Base-by-base conservation (phyloP, 2,797 vertebrate genomes). In the Lithobates sylvaticus region DNA sequence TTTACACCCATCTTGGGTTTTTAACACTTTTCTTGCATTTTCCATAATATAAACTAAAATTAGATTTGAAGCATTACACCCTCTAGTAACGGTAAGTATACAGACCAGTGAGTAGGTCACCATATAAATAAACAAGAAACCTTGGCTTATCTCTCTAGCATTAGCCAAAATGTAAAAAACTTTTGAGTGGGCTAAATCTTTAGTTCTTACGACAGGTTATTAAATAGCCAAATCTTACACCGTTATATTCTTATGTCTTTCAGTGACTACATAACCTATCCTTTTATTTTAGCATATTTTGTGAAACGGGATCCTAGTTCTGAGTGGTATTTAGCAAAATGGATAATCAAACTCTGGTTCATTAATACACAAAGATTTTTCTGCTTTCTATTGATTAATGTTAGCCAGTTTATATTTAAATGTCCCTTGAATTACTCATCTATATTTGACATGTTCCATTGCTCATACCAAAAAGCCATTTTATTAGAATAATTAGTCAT, bases 401-500 rank as follows among this genome's bases (percentile, higher is more conserved):
- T 61, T 15, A 29, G 47, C 65, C 71, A 47, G 69, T 83, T 79
- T 87, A 61, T 84, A 70, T 80, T 79, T 84, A 76, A 72, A 76
- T 64, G 73, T 80, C 42, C 34, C 42, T 67, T 84, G 77, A 69
- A 81, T 87, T 76, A 84, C 84, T 87, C 39, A 87, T 87, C 39
- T 21, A 15, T 54, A 39, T 72, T 72, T 82, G 68, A 42, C 72
- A 78, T 73, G 34, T 27, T 75, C 78, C 75, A 83, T 87, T 87
- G 83, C 76, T 84, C 71, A 80, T 76, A 21, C 39, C 42, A 70
- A 84, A 76, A 32, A 76, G 71, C 16, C 44, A 44, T 54, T 81
- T 83, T 87, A 80, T 83, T 80, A 84, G 16, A 68, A 64, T 76
- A 87, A 84, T 84, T 84, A 84, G 65, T 84, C 81, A 80, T 34